These are phyloP conservation scores for Hydriomena furcata DNA, from an alignment of 2,888 invertebrate genomes.

Conservation along the genomic window DNA sequence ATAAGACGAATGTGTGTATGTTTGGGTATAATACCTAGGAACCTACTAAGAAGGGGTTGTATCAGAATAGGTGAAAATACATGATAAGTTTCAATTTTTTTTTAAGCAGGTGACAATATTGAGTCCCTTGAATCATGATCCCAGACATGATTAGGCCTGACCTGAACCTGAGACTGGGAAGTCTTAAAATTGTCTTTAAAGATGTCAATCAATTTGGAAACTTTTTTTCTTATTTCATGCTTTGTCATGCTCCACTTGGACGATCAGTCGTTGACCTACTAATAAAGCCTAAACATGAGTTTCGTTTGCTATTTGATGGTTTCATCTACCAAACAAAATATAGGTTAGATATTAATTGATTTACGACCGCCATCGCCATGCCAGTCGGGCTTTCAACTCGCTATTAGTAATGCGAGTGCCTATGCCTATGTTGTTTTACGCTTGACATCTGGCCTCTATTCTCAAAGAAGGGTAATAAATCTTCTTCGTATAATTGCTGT, in stretches of 20 bases:
- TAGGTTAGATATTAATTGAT: constrained; percentile 47
- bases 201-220: constrained; percentile 47
- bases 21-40: no score
- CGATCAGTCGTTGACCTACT: constrained; percentile 54
- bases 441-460: constrained; percentile 51
- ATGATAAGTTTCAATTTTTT: no score
- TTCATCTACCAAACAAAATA: constrained; percentile 36
- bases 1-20: no score
- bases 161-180: constrained; percentile 21
- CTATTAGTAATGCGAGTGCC: constrained; percentile 10
- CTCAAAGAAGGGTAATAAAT: constrained; percentile 43
- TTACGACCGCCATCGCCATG: constrained; percentile 42
- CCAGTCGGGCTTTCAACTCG: constrained; percentile 35
- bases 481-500: constrained; percentile 16
- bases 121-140: constrained; percentile 6
- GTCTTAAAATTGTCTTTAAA: no score
- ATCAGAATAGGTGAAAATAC: no score
- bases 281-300: constrained; percentile 35
- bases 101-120: neutral
- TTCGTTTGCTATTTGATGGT: constrained; percentile 39
- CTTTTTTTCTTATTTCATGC: constrained; percentile 51
- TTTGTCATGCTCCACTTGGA: constrained; percentile 49
- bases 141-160: no score
- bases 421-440: constrained; percentile 33
- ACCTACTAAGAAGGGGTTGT: no score